Evolutionary conservation across 2,113 vertebrate genomes (phyloP), one percentile per base, ranked within the genome.

Genomic region (Uria aalge): DNA sequence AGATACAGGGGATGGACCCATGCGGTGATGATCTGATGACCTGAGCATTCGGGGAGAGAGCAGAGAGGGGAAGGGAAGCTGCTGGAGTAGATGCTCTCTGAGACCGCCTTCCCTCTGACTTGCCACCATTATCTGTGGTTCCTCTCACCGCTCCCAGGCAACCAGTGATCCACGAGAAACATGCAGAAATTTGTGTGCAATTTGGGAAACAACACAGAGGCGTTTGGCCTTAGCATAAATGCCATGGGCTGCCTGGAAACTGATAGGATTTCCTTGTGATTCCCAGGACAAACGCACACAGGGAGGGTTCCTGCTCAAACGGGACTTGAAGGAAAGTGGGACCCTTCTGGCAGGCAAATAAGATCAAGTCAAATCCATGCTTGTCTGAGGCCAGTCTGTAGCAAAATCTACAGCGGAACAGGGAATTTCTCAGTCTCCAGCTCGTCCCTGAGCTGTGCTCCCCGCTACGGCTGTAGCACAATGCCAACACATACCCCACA

Each of bases 261-360:
- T 38, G 36, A 34, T 0, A 29, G 45, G 50, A 71, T 88, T 94
- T 84, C 74, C 43, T 30, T 57, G 63, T 45, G 50, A 30, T 80
- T 62, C 32, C 47, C 47, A 34, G 55, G 32, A 50, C 0, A 2
- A 52, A 50, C 4, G 62, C 16, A 83, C 21, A 8, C 1, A 71
- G 21, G 20, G 50, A 73, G 16, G 16, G 43, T 2, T 92, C 21
- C 43, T 29, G 21, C 52, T 90, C 32, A 60, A 47, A 63, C 2
- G n/a, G 17, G 36, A 43, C 27, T 10, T 50, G 45, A 88, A 71
- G 47, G 29, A 41, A 88, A 63, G 13, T 6, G 45, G 53, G 48
- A 66, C 7, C 38, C 29, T 80, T 43, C 45, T 48, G 50, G 38
- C 38, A 85, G 56, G 26, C 22, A 45, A 56, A 63, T 30, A 36